phyloP scores from a whole-genome alignment of 2,113 vertebrate species.

The Anseranas semipalmata region DNA sequence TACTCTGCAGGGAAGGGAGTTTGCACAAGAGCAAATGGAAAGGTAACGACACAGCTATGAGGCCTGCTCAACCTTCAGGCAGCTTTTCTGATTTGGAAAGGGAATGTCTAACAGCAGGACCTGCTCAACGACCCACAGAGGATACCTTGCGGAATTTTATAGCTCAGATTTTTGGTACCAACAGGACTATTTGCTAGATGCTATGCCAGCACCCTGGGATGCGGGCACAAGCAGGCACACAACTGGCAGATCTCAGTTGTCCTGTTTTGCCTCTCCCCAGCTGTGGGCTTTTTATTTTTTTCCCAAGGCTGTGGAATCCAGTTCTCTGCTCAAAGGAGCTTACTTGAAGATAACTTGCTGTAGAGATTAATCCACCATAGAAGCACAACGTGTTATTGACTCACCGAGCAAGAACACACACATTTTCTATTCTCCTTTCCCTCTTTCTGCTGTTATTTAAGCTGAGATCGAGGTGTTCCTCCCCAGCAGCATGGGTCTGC shows the following conservation, averaged over 20 bases:
- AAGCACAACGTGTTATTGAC: background rate
- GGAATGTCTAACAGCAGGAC: background rate
- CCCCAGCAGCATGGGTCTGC: background rate
- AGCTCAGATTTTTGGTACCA: background rate
- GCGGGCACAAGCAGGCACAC: background rate
- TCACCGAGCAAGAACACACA: background rate
- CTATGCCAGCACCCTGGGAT: background rate
- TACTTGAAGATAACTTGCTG: background rate
- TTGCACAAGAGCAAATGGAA: background rate
- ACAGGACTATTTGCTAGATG: background rate
- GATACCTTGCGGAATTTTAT: background rate
- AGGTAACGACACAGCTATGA: accelerated
- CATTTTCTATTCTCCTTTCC: background rate
- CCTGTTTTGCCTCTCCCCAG: background rate
- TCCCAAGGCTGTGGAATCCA: background rate
- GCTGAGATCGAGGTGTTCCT: background rate
- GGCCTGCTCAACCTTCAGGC: background rate
- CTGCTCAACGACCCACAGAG: background rate
- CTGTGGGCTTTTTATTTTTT: background rate
- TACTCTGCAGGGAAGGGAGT: background rate
- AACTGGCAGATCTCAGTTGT: background rate
- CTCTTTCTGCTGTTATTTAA: background rate
- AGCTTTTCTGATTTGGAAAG: background rate
- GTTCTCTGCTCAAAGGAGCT: background rate
- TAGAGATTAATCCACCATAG: background rate